phyloP scores from a whole-genome alignment of 2,888 invertebrate species.

The Heterodera filipjevi region DNA sequence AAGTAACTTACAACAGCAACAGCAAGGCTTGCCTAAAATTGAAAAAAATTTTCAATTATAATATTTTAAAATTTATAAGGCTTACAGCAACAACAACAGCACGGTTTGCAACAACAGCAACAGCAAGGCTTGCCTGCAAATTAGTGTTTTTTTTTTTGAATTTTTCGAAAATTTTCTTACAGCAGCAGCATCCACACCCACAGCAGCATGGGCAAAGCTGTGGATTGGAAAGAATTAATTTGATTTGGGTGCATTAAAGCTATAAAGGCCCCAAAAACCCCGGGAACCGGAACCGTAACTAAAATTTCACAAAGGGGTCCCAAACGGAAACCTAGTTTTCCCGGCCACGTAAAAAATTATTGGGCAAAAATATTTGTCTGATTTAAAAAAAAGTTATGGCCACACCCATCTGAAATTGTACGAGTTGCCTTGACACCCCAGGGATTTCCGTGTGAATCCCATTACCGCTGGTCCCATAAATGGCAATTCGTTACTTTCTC shows the following conservation, averaged over 20 bases:
- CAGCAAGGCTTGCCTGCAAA: constrained; percentile 36
- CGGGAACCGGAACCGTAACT: too few relatives aligned
- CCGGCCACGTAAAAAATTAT: too few relatives aligned
- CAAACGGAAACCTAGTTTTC: too few relatives aligned
- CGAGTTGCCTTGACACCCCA: too few relatives aligned
- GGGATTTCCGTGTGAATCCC: too few relatives aligned
- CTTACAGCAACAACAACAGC: constrained; percentile 31
- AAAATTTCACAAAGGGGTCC: too few relatives aligned
- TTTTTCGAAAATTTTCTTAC: background rate
- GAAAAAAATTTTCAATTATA: background rate
- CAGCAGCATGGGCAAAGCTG: constrained; percentile 36
- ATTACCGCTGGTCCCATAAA: too few relatives aligned
- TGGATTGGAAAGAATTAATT: background rate
- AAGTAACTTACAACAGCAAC: constrained; percentile 5
- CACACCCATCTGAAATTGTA: too few relatives aligned
- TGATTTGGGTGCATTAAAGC: background rate
- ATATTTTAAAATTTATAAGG: background rate
- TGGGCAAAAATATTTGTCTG: too few relatives aligned
- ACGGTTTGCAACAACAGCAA: constrained; percentile 38
- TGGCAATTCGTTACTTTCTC: too few relatives aligned
- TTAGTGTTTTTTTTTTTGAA: background rate
- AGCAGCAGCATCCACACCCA: constrained; percentile 31
- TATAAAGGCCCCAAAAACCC: background rate
- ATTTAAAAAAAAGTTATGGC: too few relatives aligned
- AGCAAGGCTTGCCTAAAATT: constrained; percentile 2